Base-by-base conservation (phyloP, 2,888 invertebrate species). In the Acanthopleura granulata region DNA sequence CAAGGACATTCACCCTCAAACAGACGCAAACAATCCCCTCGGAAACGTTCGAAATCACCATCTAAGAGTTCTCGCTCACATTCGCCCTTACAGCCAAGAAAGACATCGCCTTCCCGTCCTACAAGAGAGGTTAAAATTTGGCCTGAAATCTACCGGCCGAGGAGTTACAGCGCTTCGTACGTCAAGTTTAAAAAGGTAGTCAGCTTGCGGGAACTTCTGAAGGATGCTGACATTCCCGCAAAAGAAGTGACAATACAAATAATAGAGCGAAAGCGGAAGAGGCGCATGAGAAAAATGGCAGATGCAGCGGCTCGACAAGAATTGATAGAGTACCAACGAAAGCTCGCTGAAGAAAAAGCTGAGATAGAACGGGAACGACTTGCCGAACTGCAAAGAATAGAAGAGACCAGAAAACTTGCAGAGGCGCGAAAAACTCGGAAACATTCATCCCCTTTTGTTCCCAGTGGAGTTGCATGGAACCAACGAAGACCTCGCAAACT, bases 171-270 rank as follows among this genome's bases (percentile, higher is more conserved):
- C 25, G 66, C 22, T 3, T 66, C 66, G 6, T 15, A 66, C 22
- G 66, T 66, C 1, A 22, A 27, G 25, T 66, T 66, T 27, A 66
- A 27, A 66, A 40, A 16, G n/a, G 72, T n/a, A 29, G 40, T 72
- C 18, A 49, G 51, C n/a, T 25, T 75, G 22, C 27, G 75, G 49
- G 71, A 71, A 66, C 62, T 75, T 12, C 50, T 75, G n/a, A 75
- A 72, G 62, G 62, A 72, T 62, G 72, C 70, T 15, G 27, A 75
- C n/a, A 75, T 75, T n/a, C 75, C 75, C 3, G 75, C 75, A 11
- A 75, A 75, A 62, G 75, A 75, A 72, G 62, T 75, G 11, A 72
- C 61, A 72, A 75, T 75, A 50, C 72, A 75, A 49, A 75, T 75
- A n/a, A 66, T 66, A 14, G 75, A 75, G 61, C 30, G 75, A 62